Percentiles rank a stretch among this genome's conserved stretches.
Conservation (phyloP, 2,113 vertebrate species). For the Ctenomys sociabilis region DNA sequence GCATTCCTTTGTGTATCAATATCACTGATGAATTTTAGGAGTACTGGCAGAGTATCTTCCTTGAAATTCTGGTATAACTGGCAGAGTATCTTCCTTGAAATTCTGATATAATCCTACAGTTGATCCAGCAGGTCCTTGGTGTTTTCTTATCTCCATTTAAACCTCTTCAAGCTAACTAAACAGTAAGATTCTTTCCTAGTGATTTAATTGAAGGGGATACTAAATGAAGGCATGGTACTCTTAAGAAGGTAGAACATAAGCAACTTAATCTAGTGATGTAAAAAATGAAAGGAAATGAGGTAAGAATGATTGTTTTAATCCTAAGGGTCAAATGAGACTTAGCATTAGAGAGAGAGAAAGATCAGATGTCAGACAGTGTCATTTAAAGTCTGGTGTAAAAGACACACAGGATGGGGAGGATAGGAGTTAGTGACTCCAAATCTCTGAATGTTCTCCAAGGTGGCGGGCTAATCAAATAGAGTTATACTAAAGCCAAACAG, state of each 20-base stretch:
- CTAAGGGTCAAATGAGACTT: not conserved
- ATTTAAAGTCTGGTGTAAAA: not conserved
- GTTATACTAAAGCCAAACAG: not conserved
- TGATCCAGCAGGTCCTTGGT: not conserved
- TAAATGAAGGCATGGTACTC: not conserved
- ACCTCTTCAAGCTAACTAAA: not conserved
- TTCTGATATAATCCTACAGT: not conserved
- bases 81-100: not conserved
- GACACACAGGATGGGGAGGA: too few relatives aligned
- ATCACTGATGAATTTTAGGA: not conserved
- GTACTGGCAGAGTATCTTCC: not conserved
- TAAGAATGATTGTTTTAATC: not conserved
- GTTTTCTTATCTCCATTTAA: not conserved
- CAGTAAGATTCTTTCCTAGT: not conserved
- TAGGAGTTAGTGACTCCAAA: not conserved
- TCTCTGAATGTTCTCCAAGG: not conserved
- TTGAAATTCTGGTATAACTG: not conserved
- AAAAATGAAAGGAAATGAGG: not conserved
- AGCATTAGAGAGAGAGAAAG: not conserved
- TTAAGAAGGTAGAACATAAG: not conserved
- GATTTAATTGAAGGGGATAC: not conserved
- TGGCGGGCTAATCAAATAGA: not conserved
- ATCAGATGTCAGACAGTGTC: not conserved
- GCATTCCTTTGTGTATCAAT: not conserved
- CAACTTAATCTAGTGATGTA: not conserved